Percentiles rank a stretch among this genome's conserved stretches.
These are phyloP conservation scores for Pemphigus obesinymphae DNA, from an alignment of 1,140 invertebrate genomes.

Conservation along the genomic window DNA sequence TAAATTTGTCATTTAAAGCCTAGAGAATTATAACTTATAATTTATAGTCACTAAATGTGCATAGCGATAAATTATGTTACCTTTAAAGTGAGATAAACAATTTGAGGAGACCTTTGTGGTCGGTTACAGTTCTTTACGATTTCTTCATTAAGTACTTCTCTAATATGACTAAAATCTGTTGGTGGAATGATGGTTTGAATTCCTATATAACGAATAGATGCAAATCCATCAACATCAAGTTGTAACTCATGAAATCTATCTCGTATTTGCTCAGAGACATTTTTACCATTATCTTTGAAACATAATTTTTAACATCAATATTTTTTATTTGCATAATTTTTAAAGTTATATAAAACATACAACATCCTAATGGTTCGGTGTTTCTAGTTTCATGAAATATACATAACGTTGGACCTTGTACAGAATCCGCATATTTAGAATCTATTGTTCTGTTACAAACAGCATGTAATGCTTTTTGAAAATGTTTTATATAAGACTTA, in stretches of 20 bases:
- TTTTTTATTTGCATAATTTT: background rate
- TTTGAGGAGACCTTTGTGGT: constrained; percentile 60
- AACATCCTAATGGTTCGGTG: constrained; percentile 53
- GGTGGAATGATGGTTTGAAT: constrained; percentile 54
- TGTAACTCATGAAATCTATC: constrained; percentile 61
- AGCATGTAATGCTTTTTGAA: constrained; percentile 61
- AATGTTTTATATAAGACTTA: constrained; percentile 69
- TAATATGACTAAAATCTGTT: constrained; percentile 59
- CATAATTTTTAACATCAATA: background rate
- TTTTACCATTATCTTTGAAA: constrained; percentile 55
- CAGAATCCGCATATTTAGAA: constrained; percentile 49
- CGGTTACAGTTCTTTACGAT: constrained; percentile 65
- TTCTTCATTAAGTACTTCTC: constrained; percentile 55
- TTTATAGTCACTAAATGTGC: background rate
- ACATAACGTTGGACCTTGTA: constrained; percentile 69
- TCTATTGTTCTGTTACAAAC: constrained; percentile 56
- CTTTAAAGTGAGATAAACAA: constrained; percentile 66
- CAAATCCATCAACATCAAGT: constrained; percentile 66
- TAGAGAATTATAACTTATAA: constrained; percentile 47
- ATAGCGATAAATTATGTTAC: constrained; percentile 48
- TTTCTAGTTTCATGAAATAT: constrained; percentile 78
- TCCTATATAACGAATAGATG: constrained; percentile 68
- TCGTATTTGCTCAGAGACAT: constrained; percentile 63
- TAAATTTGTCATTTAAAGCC: constrained; percentile 73
- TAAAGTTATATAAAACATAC: background rate